Evolutionary conservation across 2,797 vertebrate genomes (phyloP).

Genomic region (Malurus leucopterus): DNA sequence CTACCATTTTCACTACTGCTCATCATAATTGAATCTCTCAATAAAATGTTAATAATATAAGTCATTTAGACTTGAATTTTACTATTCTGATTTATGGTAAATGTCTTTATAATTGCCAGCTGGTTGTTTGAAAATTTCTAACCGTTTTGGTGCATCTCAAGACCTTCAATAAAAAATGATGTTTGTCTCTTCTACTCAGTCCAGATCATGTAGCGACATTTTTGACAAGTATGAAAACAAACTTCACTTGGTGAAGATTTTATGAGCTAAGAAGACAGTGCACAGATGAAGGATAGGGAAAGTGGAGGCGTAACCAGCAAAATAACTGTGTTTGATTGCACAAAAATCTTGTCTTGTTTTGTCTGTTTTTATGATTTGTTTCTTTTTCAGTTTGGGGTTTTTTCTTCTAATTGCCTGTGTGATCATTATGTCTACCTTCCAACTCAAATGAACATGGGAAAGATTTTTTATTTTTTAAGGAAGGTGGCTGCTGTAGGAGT

Average conservation of each 20-base stretch:
- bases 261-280: neutral
- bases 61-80: neutral
- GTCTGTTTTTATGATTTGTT: neutral
- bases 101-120: neutral
- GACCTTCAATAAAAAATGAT: neutral
- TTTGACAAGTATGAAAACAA: constrained; percentile 27
- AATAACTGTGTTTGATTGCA: neutral
- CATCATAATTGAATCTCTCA: neutral
- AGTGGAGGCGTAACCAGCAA: neutral
- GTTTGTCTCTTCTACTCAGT: neutral
- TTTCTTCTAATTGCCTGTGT: neutral
- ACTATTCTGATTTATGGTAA: neutral
- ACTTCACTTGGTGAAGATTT: neutral
- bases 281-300: neutral
- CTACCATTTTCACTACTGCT: neutral
- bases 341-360: neutral
- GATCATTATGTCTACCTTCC: neutral
- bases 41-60: neutral
- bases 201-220: neutral
- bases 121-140: neutral
- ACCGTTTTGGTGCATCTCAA: neutral
- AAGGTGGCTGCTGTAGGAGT: neutral
- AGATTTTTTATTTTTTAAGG: neutral
- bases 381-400: neutral
- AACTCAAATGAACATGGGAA: neutral